A percentile compares a stretch with the other conserved stretches of the same genome.
phyloP scores from a whole-genome alignment of 2,888 invertebrate species.

The Mantis religiosa region DNA sequence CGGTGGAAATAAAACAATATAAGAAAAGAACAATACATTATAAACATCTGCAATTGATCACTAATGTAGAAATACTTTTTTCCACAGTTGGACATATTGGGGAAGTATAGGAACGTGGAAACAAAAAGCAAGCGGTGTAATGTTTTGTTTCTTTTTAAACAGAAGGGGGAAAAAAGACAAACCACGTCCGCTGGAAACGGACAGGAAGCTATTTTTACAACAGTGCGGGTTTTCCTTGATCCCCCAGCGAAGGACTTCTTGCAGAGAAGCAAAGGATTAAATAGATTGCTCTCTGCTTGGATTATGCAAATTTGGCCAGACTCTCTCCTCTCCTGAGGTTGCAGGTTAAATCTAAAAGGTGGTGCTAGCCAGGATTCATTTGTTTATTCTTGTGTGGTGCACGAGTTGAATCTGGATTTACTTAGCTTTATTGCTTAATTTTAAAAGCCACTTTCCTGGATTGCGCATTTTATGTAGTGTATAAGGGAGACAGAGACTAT shows the following conservation, averaged over 20 bases:
- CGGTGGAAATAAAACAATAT: too few relatives aligned
- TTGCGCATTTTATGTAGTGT: too few relatives aligned
- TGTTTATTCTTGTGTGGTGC: not conserved
- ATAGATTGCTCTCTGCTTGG: not conserved
- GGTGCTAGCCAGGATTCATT: not conserved
- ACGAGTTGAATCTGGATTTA: not conserved
- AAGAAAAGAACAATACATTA: too few relatives aligned
- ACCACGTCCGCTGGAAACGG: not conserved
- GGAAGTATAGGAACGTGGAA: too few relatives aligned
- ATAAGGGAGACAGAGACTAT: too few relatives aligned
- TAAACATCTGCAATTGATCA: too few relatives aligned
- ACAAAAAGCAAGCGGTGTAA: too few relatives aligned
- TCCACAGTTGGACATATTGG: too few relatives aligned
- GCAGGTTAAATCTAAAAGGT: not conserved
- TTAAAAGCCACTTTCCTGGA: not conserved
- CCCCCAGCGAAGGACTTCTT: not conserved
- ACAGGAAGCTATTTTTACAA: not conserved
- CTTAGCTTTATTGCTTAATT: not conserved
- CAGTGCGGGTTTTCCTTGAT: not conserved
- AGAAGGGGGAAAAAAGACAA: not conserved
- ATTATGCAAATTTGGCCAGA: not conserved
- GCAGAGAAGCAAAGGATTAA: not conserved
- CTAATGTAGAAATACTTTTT: too few relatives aligned
- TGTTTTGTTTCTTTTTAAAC: not conserved
- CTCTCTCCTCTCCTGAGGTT: not conserved